A percentile compares a stretch with the other conserved stretches of the same genome.
These are phyloP conservation scores for Shinisaurus crocodilurus DNA, from an alignment of 2,113 vertebrate species.

Conservation along the genomic window DNA sequence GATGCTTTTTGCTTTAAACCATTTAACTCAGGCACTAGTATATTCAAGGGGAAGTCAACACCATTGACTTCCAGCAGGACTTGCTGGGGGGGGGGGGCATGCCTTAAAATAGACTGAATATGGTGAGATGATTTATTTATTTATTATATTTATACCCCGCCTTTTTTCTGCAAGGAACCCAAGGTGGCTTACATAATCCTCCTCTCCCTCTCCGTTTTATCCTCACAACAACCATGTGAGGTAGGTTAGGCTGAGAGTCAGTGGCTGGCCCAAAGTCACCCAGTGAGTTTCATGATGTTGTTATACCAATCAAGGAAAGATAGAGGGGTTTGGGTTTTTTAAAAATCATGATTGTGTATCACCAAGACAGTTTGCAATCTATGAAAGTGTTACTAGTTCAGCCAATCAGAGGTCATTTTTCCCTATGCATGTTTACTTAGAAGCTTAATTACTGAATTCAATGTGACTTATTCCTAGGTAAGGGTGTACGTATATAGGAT, in stretches of 20 bases:
- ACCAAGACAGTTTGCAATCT: neutral
- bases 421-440: too few species aligned
- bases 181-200: too few species aligned
- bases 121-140: neutral
- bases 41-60: neutral
- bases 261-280: too few species aligned
- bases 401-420: constrained; percentile 21
- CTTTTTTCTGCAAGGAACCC: too few species aligned
- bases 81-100: neutral
- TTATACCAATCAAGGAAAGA: neutral
- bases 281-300: too few species aligned
- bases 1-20: neutral
- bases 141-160: too few species aligned
- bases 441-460: too few species aligned
- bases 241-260: too few species aligned
- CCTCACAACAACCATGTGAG: too few species aligned
- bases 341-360: neutral
- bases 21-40: neutral
- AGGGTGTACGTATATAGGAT: too few species aligned
- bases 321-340: neutral
- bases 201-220: too few species aligned
- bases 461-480: too few species aligned
- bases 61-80: neutral
- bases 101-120: neutral
- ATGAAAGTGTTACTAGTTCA: neutral